Evolutionary conservation across 2,888 invertebrate species (phyloP).

Genomic region (Cantharis rustica): DNA sequence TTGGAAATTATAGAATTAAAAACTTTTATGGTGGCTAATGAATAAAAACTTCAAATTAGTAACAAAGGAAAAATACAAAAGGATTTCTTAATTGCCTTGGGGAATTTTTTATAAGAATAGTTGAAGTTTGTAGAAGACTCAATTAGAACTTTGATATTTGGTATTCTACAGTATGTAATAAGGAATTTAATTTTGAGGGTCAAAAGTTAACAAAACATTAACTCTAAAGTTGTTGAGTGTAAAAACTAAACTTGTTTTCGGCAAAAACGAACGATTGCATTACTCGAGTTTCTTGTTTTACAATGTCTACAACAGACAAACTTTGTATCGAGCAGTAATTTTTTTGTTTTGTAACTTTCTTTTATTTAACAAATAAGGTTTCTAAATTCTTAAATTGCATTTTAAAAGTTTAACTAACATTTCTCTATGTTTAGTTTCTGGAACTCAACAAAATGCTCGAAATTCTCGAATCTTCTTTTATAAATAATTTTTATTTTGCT

Average conservation of each 20-base stretch:
- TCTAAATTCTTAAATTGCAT: neutral
- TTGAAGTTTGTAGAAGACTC: neutral
- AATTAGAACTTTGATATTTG: slow-evolving; percentile 5
- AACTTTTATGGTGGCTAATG: neutral
- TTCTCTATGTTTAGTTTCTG: neutral
- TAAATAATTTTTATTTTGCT: neutral
- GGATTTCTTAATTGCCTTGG: slow-evolving; percentile 1
- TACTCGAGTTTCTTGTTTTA: slow-evolving; percentile 15
- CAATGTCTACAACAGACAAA: slow-evolving; percentile 14
- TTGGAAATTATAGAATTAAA: neutral
- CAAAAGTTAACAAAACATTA: slow-evolving; percentile 4
- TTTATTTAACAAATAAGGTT: neutral
- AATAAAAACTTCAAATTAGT: neutral
- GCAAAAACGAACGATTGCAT: slow-evolving; percentile 17
- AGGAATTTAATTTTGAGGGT: slow-evolving; percentile 3
- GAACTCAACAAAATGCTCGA: neutral
- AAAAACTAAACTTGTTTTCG: slow-evolving; percentile 14
- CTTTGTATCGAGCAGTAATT: slow-evolving; percentile 6
- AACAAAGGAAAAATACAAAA: slow-evolving; percentile 6
- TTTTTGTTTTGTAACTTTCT: neutral
- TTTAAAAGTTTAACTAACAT: neutral
- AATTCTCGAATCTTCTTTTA: neutral
- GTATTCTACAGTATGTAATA: slow-evolving; percentile 1
- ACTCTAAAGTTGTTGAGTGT: slow-evolving; percentile 4
- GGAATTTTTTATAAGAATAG: slow-evolving; percentile 9